These are phyloP conservation scores for Falco berigora DNA, from an alignment of 2,797 vertebrate genomes.

Conservation along the genomic window DNA sequence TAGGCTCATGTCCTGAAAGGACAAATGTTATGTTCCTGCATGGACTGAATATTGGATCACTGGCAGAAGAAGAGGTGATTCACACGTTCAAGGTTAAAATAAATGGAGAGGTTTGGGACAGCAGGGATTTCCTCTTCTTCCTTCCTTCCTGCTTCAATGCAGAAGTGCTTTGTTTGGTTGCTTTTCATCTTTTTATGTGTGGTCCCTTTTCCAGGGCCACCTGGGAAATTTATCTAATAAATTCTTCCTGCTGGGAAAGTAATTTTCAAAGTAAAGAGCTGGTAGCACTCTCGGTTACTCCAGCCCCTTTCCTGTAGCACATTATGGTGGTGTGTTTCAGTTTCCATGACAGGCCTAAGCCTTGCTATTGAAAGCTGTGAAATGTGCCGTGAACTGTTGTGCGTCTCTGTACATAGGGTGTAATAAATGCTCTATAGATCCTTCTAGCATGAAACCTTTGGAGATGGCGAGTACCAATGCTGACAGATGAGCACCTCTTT, in stretches of 20 bases:
- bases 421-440: neutral
- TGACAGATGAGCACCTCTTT: neutral
- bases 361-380: neutral
- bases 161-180: neutral
- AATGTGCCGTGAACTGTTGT: neutral
- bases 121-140: neutral
- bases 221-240: neutral
- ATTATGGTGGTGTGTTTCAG: neutral
- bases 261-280: neutral
- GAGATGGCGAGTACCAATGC: neutral
- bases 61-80: neutral
- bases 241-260: neutral
- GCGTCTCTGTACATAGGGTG: neutral
- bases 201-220: neutral
- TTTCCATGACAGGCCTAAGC: neutral
- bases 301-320: neutral
- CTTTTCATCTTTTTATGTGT: neutral
- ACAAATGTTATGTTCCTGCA: neutral
- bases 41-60: neutral
- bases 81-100: neutral
- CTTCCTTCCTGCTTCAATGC: neutral
- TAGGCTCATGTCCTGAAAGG: neutral
- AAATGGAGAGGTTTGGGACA: neutral
- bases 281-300: neutral
- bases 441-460: neutral